phyloP scores from a whole-genome alignment of 2,113 vertebrate genomes.

The Ptilorrhoa leucosticta region DNA sequence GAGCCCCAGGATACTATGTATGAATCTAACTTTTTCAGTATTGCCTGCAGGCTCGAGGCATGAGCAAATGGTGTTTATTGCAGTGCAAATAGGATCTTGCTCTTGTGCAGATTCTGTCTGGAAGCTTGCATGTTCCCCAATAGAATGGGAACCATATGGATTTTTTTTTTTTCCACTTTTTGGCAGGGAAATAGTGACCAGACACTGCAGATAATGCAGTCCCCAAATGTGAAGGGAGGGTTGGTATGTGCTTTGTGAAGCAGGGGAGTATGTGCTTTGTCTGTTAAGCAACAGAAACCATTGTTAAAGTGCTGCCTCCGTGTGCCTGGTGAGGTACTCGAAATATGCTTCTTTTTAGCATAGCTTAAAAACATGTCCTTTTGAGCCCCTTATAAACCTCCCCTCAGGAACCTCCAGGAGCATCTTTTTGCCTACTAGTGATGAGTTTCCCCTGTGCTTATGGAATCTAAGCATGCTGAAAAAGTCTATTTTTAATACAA shows the following conservation, averaged over 20 bases:
- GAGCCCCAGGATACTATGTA: conserved; percentile 54
- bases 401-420: neutral
- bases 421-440: neutral
- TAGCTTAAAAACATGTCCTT: neutral
- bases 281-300: neutral
- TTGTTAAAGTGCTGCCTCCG: neutral
- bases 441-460: neutral
- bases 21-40: conserved; percentile 38
- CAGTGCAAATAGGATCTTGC: conserved; percentile 55
- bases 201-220: neutral
- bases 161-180: neutral
- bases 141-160: conserved; percentile 46
- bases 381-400: neutral
- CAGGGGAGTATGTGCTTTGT: neutral
- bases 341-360: neutral
- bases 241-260: no score
- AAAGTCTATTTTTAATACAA: neutral
- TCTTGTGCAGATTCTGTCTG: conserved; percentile 40
- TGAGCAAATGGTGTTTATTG: conserved; percentile 61
- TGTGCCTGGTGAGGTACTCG: neutral
- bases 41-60: conserved; percentile 51
- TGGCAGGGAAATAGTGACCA: neutral
- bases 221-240: neutral
- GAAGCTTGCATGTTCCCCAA: conserved; percentile 32
- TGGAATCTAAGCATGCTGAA: neutral